phyloP scores from a whole-genome alignment of 1,140 invertebrate genomes.

The Tetragnatha versicolor region DNA sequence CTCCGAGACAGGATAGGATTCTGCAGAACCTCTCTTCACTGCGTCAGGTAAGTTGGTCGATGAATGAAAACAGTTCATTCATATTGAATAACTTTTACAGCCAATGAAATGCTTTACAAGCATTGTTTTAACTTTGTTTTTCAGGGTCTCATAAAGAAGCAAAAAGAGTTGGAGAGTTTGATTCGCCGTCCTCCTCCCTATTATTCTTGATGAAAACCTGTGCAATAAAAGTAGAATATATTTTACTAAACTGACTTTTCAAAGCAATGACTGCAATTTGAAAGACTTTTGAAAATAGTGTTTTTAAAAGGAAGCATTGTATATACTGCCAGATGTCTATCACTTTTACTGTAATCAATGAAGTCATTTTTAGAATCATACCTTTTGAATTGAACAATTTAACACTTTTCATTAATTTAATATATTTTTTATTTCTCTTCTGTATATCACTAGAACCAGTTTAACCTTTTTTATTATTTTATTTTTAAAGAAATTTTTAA shows the following conservation, averaged over 20 bases:
- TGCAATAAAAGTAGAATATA: background rate
- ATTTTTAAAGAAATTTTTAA: no score
- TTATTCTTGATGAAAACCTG: conserved; percentile 21
- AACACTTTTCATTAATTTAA: no score
- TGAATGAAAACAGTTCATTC: background rate
- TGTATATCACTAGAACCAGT: no score
- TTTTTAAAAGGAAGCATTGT: background rate
- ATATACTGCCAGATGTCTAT: background rate
- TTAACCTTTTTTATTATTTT: no score
- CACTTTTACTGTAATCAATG: background rate
- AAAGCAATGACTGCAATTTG: no score
- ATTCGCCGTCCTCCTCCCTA: conserved; percentile 38
- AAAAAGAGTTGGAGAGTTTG: conserved; percentile 48
- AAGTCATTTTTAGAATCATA: no score
- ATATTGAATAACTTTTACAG: background rate
- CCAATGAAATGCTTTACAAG: background rate
- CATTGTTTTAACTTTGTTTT: conserved; percentile 9
- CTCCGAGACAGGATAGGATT: conserved; percentile 54
- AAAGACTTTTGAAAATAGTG: background rate
- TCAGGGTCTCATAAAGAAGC: conserved; percentile 48
- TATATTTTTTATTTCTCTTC: no score
- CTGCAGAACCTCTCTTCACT: conserved; percentile 52
- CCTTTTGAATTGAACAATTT: no score
- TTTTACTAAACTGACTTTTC: background rate
- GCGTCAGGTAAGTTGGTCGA: conserved; percentile 53